Conservation (phyloP, 2,113 vertebrate genomes). For the Campylomormyrus numenius region DNA sequence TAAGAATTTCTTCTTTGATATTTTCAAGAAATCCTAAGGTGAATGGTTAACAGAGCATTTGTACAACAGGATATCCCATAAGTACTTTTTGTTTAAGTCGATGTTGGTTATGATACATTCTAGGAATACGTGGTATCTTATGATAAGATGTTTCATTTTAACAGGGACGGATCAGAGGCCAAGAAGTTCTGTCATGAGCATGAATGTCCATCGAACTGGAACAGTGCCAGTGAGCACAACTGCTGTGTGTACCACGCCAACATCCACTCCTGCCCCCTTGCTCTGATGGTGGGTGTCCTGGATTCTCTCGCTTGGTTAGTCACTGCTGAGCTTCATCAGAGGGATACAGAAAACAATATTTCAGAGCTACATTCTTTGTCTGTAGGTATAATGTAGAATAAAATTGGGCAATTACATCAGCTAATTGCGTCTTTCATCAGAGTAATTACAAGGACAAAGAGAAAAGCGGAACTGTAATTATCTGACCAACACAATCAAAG, state of each 20-base stretch:
- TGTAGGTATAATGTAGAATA: neutral
- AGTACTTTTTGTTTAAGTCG: neutral
- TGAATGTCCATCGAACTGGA: slow-evolving; percentile 60
- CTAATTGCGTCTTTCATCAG: slow-evolving; percentile 12
- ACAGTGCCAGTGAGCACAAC: slow-evolving; percentile 57
- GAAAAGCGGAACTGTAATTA: slow-evolving; percentile 18
- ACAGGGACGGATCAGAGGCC: slow-evolving; percentile 48
- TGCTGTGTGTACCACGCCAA: slow-evolving; percentile 57
- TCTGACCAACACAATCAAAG: slow-evolving; percentile 7
- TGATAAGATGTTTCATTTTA: neutral
- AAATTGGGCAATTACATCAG: neutral
- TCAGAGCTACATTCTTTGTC: neutral
- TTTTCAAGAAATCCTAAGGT: neutral
- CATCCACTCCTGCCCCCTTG: slow-evolving; percentile 52
- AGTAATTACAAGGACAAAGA: slow-evolving; percentile 15
- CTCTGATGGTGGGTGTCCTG: slow-evolving; percentile 39
- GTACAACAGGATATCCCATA: neutral
- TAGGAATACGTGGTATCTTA: neutral
- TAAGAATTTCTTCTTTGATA: neutral
- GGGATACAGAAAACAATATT: neutral
- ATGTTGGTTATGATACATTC: neutral
- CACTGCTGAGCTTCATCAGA: neutral
- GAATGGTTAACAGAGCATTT: neutral
- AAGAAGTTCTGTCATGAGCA: slow-evolving; percentile 58
- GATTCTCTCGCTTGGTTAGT: neutral